These are phyloP conservation scores for Labia minor DNA, from an alignment of 2,888 invertebrate species.

Conservation along the genomic window DNA sequence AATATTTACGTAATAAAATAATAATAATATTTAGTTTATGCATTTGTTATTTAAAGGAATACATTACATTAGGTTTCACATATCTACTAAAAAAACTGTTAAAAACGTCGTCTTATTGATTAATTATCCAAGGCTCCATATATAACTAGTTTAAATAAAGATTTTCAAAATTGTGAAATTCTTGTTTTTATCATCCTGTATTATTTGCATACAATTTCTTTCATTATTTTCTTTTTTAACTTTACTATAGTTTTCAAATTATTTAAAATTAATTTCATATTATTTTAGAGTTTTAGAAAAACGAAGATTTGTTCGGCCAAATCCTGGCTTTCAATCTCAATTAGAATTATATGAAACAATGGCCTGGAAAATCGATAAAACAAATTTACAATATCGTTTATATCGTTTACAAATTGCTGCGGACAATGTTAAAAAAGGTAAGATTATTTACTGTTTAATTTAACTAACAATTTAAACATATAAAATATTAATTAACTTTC, in stretches of 20 bases:
- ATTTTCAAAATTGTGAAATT: no score
- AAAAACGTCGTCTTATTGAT: no score
- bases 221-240: neutral
- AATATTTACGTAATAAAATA: no score
- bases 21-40: no score
- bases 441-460: constrained; percentile 13
- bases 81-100: no score
- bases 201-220: neutral
- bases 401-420: constrained; percentile 70
- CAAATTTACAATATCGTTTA: constrained; percentile 59
- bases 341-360: constrained; percentile 67
- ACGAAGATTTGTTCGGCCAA: constrained; percentile 63
- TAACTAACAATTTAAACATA: neutral
- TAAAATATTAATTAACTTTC: constrained; percentile 25
- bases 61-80: no score
- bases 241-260: no score
- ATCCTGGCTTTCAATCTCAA: constrained; percentile 69
- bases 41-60: no score
- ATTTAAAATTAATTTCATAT: constrained; percentile 18
- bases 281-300: constrained; percentile 50
- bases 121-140: no score
- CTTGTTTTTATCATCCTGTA: neutral
- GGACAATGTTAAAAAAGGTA: constrained; percentile 65
- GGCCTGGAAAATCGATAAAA: constrained; percentile 57
- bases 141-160: no score